Evolutionary conservation across 1,140 invertebrate genomes (phyloP).

Genomic region (Diprion similis): DNA sequence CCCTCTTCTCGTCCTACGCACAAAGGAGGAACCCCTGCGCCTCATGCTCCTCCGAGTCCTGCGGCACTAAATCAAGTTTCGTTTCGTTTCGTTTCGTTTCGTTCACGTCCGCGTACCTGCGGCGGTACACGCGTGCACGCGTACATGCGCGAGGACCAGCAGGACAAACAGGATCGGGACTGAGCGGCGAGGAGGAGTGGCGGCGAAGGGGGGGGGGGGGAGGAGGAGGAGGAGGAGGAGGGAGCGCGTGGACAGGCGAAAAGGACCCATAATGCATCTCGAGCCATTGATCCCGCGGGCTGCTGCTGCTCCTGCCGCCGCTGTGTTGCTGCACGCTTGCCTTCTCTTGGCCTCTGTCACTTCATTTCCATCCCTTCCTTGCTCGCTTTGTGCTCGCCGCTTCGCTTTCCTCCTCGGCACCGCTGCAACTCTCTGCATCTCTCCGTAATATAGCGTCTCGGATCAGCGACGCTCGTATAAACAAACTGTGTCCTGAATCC

Average conservation of each 20-base stretch:
- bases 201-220: neutral
- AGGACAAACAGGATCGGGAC: neutral
- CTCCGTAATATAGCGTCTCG: no score
- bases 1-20: neutral
- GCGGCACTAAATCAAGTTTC: slow-evolving; percentile 5
- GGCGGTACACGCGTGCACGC: slow-evolving; percentile 1
- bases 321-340: neutral
- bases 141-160: neutral
- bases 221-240: neutral
- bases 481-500: no score
- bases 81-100: neutral
- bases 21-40: no score
- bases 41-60: neutral
- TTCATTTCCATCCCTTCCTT: neutral
- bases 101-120: neutral
- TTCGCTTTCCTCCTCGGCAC: neutral
- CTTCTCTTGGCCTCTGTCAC: neutral
- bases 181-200: neutral
- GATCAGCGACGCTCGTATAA: no score
- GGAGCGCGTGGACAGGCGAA: slow-evolving; percentile 1
- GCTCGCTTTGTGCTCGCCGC: neutral
- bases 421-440: no score
- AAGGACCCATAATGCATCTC: slow-evolving; percentile 4
- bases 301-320: no score
- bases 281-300: neutral